Evolutionary conservation across 2,888 invertebrate genomes (phyloP).

Genomic region (Drosophila sordidula): DNA sequence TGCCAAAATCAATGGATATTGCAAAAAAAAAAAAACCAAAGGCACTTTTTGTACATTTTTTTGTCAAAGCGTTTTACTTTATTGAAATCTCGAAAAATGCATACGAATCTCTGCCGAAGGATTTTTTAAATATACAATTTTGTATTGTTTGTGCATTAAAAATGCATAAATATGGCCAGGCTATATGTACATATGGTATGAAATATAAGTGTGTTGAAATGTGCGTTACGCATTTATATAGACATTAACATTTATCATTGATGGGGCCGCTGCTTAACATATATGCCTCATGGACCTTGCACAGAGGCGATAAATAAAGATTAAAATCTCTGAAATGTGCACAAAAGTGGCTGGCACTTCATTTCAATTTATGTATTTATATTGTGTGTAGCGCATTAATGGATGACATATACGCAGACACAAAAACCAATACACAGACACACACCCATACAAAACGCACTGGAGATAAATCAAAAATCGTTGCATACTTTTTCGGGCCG

Average conservation of each 20-base stretch:
- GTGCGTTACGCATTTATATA: slow-evolving; percentile 56
- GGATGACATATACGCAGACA: not conserved
- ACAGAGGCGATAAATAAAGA: slow-evolving; percentile 72
- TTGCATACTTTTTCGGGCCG: slow-evolving; percentile 69
- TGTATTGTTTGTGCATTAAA: slow-evolving; percentile 40
- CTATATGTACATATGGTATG: slow-evolving; percentile 18
- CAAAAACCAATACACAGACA: slow-evolving; percentile 7
- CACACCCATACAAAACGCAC: slow-evolving; percentile 11
- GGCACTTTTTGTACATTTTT: not conserved
- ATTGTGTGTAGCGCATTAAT: slow-evolving; percentile 40
- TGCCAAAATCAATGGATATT: slow-evolving; percentile 29
- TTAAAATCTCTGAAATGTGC: slow-evolving; percentile 77
- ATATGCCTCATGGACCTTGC: slow-evolving; percentile 22
- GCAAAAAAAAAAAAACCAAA: slow-evolving; percentile 4
- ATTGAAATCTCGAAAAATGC: slow-evolving; percentile 12
- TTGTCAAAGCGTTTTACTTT: slow-evolving; percentile 2
- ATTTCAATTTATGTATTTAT: slow-evolving; percentile 75
- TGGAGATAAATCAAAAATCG: slow-evolving; percentile 67
- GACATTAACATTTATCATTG: slow-evolving; percentile 65
- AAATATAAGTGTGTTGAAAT: slow-evolving; percentile 37
- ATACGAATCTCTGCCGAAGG: slow-evolving; percentile 13
- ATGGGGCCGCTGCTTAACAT: slow-evolving; percentile 53
- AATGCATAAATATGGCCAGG: slow-evolving; percentile 52
- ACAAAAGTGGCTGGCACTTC: slow-evolving; percentile 75
- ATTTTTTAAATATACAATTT: slow-evolving; percentile 18